Percentiles rank a stretch among this genome's conserved stretches.
phyloP scores from a whole-genome alignment of 2,113 vertebrate genomes.

The Phaethon lepturus region DNA sequence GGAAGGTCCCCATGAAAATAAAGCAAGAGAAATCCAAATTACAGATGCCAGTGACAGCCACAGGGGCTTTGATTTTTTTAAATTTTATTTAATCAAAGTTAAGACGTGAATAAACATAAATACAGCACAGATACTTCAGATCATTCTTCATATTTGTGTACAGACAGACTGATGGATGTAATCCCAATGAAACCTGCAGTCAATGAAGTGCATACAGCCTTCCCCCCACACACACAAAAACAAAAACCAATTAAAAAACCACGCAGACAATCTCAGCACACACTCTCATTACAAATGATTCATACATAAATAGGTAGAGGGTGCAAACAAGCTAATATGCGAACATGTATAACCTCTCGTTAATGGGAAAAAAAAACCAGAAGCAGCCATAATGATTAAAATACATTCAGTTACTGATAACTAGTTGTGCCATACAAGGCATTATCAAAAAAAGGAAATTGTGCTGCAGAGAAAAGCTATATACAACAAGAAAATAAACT shows the following conservation, averaged over 20 bases:
- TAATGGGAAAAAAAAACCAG: slow-evolving; percentile 71
- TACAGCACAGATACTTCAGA: slow-evolving; percentile 84
- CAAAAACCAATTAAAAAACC: slow-evolving; percentile 35
- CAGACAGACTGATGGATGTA: slow-evolving; percentile 78
- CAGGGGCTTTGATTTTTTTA: slow-evolving; percentile 15
- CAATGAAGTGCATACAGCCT: slow-evolving; percentile 77
- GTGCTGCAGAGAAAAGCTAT: slow-evolving; percentile 83
- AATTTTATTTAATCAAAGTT: slow-evolving; percentile 87
- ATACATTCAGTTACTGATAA: slow-evolving; percentile 84
- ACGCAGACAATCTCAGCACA: slow-evolving; percentile 75
- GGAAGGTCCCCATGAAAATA: not conserved
- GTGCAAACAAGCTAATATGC: slow-evolving; percentile 82
- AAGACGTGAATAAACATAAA: slow-evolving; percentile 86
- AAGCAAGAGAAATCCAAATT: not conserved
- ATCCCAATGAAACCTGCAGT: slow-evolving; percentile 76
- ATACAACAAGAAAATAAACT: slow-evolving; percentile 80
- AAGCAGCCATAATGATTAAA: slow-evolving; percentile 84
- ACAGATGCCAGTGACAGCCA: slow-evolving; percentile 24
- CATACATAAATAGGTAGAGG: slow-evolving; percentile 83
- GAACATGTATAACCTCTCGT: slow-evolving; percentile 77
- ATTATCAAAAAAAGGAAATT: slow-evolving; percentile 73
- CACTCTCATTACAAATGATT: slow-evolving; percentile 79
- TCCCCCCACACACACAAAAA: slow-evolving; percentile 63
- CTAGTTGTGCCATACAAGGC: slow-evolving; percentile 76
- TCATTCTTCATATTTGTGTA: slow-evolving; percentile 82